Evolutionary conservation across 2,113 vertebrate species (phyloP).

Genomic region (Calonectris borealis): DNA sequence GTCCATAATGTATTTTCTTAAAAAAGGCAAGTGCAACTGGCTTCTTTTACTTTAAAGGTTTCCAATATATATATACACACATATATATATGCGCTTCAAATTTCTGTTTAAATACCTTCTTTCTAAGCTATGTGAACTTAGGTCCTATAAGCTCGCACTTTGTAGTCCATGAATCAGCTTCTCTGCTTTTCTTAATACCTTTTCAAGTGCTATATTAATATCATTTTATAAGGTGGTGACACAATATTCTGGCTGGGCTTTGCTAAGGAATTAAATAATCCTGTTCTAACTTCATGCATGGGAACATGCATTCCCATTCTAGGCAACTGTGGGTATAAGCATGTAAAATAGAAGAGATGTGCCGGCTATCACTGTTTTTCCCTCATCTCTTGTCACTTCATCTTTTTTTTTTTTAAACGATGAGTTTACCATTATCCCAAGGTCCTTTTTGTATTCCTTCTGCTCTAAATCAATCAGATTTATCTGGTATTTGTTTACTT

Average conservation of each 20-base stretch:
- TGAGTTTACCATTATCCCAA: neutral
- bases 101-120: slow-evolving; percentile 20
- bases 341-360: neutral
- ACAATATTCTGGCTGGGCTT: slow-evolving; percentile 46
- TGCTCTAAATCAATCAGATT: neutral
- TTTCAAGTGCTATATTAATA: slow-evolving; percentile 65
- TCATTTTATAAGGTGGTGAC: slow-evolving; percentile 61
- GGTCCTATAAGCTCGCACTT: slow-evolving; percentile 44
- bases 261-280: slow-evolving; percentile 35
- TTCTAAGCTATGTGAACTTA: slow-evolving; percentile 1
- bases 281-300: slow-evolving; percentile 18
- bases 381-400: neutral
- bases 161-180: slow-evolving; percentile 26
- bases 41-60: slow-evolving; percentile 1
- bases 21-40: neutral
- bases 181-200: slow-evolving; percentile 37
- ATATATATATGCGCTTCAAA: neutral
- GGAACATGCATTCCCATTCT: neutral
- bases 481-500: neutral
- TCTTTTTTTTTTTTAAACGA: neutral
- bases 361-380: neutral
- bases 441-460: neutral
- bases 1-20: neutral
- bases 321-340: neutral
- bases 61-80: neutral